Evolutionary conservation across 2,113 vertebrate genomes (phyloP), one percentile per base, ranked within the genome.

Genomic region (Xiphophorus maculatus): DNA sequence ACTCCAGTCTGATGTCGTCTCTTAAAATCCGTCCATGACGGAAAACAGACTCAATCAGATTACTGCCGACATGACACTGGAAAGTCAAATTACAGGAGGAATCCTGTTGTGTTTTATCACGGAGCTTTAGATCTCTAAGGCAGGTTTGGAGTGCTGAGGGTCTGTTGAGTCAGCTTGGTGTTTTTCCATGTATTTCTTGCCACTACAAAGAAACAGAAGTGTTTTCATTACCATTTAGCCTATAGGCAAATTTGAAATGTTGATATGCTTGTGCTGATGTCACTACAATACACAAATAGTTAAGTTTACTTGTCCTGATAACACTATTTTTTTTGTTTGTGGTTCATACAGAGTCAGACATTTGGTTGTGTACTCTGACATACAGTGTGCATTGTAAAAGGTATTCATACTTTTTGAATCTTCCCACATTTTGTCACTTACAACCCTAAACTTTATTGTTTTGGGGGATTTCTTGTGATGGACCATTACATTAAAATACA

Each of bases 21-120:
- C 30, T 81, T 84, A 77, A 84, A 87, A 86, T 74, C 73, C 69
- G 69, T 67, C 69, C 68, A 12, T 0, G 83, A 90, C 78, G 76
- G 66, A 87, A 86, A 90, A 83, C 87, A 90, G 86, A 89, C 77
- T 80, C 71, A 79, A 87, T 88, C 80, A 80, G 80, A 85, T 89
- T 86, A 84, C 4, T 37, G 64, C 77, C 7, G 10, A 44, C 82
- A 76, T 70, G 76, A 84, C 69, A 32, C 83, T 86, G 82, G 71
- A 89, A 87, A 74, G 30, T 77, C 68, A 84, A 84, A 82, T 67
- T 76, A 85, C 73, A 80, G 66, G 30, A 84, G 44, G 72, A 79
- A 91, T 77, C 58, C n/a, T 64, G 69, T 82, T 12, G 1, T 73
- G 72, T 87, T n/a, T 33, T 72, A 84, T 51, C 63, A 76, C 30